Evolutionary conservation across 2,797 vertebrate genomes (phyloP), one percentile per base, ranked within the genome.

Genomic region (Limosa lapponica): DNA sequence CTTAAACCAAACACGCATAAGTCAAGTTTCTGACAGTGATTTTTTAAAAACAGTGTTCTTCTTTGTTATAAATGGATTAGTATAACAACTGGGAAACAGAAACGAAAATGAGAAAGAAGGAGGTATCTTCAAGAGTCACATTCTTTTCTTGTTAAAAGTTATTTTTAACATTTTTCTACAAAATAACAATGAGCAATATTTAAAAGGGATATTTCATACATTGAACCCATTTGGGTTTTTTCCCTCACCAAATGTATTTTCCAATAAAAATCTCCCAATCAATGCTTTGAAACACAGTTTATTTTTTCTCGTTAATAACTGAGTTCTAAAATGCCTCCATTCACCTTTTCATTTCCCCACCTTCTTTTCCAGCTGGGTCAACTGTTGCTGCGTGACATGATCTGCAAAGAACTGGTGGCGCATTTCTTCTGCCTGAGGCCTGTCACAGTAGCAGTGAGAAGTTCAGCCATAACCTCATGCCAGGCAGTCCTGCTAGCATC

Each of bases 191-290:
- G 0, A 46, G 4, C 36, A 69, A 41, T 54, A 82, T 73, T 81
- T 67, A n/a, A 49, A 83, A 39, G 4, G 0, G 1, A 6, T 39
- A 93, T 92, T 87, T 82, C 28, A 74, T 18, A 24, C 20, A 12
- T 2, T 13, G 5, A 32, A 58, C 5, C 0, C 10, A 19, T 52
- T 70, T 72, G 10, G 1, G 1, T 1, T 24, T 70, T 59, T 59
- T 89, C 48, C 16, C 28, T 87, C 62, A 55, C 11, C 7, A 72
- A n/a, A 36, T 48, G 25, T 15, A 22, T 66, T 75, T n/a, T 82
- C 37, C 5, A 14, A 39, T 34, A 65, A 46, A 78, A 64, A 43
- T 1, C 6, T 48, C 62, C 67, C 51, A 84, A 52, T 3, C 9
- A 69, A 36, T 49, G 5, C 2, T 79, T 86, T 62, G 28, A 75